Base-by-base conservation (phyloP, 1,140 invertebrate species). In the Bombus turneri region DNA sequence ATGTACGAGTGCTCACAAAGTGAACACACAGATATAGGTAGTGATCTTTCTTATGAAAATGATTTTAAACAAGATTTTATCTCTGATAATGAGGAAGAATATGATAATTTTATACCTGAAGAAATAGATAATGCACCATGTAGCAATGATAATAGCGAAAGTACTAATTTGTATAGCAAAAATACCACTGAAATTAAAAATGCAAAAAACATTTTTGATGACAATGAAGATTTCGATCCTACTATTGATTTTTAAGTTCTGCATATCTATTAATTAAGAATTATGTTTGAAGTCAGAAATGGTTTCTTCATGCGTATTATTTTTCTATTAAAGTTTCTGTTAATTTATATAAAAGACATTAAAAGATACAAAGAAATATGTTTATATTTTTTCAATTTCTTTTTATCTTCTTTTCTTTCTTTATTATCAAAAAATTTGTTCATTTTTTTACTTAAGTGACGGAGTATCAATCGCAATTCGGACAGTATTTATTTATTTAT, bases 401-500 rank as follows among this genome's bases (percentile, higher is more conserved):
- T 37, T 82, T 74, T 79, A 88, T 62, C 80, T 69, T 73, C 47
- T 83, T 3, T 41, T 57, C 28, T 57, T 12, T 62, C 47, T 72
- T 34, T 43, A 22, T 64, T 41, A 8, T 41, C 13, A 8, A 68
- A 37, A 25, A 37, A 9, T 12, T 66, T n/a, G 2, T 39, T 39
- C 3, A 69, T 39, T 39, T 64, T 41, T 3, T 22, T 34, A 34
- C 2, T 64, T 34, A 83, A 31, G 34, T 22, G n/a, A 47, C 59
- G 43, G 34, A n/a, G 31, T 84, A 31, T 34, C 0, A 69, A 12
- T 43, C 62, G 64, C 6, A 39, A 66, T 59, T 81, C 41, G 79
- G 83, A 85, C 74, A 88, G 71, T 82, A 76, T 83, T 68, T 86
- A 86, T 77, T 83, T 86, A 34, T 89, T 89, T 79, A 71, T 88